These are phyloP conservation scores for Scrobipalpa atriplicella DNA, from an alignment of 2,888 invertebrate genomes.

Conservation along the genomic window DNA sequence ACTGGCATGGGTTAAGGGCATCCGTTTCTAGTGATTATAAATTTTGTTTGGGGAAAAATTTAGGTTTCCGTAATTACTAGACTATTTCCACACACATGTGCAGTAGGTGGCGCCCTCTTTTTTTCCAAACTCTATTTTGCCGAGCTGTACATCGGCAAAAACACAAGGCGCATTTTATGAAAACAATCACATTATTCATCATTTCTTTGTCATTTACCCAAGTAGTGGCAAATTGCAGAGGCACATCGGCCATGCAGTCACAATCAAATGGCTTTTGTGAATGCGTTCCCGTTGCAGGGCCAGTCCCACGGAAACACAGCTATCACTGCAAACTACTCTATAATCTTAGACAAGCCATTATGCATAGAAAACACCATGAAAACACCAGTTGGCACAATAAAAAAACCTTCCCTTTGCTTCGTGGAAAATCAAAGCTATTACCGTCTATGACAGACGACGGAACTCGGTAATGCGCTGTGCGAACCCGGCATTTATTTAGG, in stretches of 20 bases:
- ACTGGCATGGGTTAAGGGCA: no score
- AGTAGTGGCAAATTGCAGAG: slow-evolving; percentile 56
- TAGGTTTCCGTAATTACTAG: no score
- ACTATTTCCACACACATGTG: no score
- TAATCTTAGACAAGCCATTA: slow-evolving; percentile 70
- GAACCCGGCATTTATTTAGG: slow-evolving; percentile 50
- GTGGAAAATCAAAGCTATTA: slow-evolving; percentile 72
- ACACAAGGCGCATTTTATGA: background rate
- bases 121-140: no score
- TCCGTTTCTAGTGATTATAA: no score
- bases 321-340: slow-evolving; percentile 63
- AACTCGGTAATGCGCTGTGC: slow-evolving; percentile 43
- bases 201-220: slow-evolving; percentile 63
- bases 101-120: no score
- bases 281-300: slow-evolving; percentile 64
- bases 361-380: slow-evolving; percentile 71
- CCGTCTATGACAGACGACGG: slow-evolving; percentile 52
- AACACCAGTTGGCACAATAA: slow-evolving; percentile 69
- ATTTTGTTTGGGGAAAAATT: no score
- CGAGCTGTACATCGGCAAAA: no score
- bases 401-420: slow-evolving; percentile 62
- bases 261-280: slow-evolving; percentile 65
- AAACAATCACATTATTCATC: slow-evolving; percentile 44
- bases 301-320: slow-evolving; percentile 65
- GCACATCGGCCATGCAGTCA: slow-evolving; percentile 36